A percentile compares a stretch with the other conserved stretches of the same genome.
Conservation (phyloP, 2,888 invertebrate genomes). For the Leucoma salicis region DNA sequence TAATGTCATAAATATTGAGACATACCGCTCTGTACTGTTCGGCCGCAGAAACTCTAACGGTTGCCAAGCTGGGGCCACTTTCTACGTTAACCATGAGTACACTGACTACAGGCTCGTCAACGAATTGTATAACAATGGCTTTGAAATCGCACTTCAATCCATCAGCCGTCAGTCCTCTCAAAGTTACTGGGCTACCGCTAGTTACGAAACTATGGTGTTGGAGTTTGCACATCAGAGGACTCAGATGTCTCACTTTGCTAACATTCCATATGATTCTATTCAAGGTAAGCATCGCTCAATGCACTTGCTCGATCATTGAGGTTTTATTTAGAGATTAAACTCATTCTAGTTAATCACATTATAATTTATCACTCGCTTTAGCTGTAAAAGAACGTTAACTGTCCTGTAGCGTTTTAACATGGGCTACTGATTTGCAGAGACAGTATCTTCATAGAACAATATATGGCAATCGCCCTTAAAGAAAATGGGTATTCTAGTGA, state of each 20-base stretch:
- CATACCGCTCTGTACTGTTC: constrained; percentile 77
- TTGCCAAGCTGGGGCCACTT: constrained; percentile 84
- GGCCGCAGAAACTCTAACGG: constrained; percentile 84
- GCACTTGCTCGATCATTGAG: no score
- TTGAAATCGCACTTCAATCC: constrained; percentile 87
- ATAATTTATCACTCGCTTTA: no score
- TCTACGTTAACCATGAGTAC: constrained; percentile 88
- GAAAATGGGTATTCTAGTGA: no score
- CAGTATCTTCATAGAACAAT: no score
- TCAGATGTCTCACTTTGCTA: constrained; percentile 76
- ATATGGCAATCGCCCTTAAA: no score
- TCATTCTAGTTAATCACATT: no score
- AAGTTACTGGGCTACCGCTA: constrained; percentile 82
- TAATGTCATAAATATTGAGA: constrained; percentile 75
- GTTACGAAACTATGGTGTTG: constrained; percentile 65
- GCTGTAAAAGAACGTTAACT: no score
- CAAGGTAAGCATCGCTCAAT: constrained; percentile 59
- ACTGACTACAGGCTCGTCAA: constrained; percentile 85
- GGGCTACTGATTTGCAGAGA: no score
- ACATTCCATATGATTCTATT: constrained; percentile 67
- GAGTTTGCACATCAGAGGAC: constrained; percentile 84
- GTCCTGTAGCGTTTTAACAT: no score
- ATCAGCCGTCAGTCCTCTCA: constrained; percentile 81
- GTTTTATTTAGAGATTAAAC: no score
- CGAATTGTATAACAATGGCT: constrained; percentile 80